Evolutionary conservation across 2,797 vertebrate genomes (phyloP).

Genomic region (Dicrostonyx torquatus): DNA sequence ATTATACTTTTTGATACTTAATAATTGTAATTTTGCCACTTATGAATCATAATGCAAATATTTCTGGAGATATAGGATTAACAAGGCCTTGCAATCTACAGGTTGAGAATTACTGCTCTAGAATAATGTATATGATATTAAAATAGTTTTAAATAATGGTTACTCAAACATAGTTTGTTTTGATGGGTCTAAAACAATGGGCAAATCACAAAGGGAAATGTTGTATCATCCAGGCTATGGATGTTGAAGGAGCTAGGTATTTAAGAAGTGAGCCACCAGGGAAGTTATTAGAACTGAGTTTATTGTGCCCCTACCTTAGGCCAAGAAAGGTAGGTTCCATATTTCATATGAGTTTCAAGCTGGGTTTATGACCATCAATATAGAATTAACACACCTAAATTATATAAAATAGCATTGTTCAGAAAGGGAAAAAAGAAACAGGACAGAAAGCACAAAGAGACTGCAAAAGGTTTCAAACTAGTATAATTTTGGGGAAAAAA

Average conservation of each 20-base stretch:
- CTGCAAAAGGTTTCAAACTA: neutral
- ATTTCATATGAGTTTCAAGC: neutral
- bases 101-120: no score
- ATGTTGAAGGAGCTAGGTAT: neutral
- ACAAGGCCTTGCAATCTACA: no score
- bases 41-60: no score
- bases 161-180: neutral
- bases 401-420: neutral
- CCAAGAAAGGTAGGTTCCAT: neutral
- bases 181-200: neutral
- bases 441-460: neutral
- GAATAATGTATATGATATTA: neutral
- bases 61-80: no score
- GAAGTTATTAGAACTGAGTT: neutral
- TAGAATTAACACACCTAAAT: neutral
- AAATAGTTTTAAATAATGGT: neutral
- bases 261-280: neutral
- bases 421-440: neutral
- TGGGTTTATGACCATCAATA: neutral
- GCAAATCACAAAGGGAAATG: neutral
- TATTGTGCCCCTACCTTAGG: neutral
- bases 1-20: no score
- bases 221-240: neutral
- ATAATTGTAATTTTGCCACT: no score
- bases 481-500: neutral